These are phyloP conservation scores for Lepidostoma basale DNA, from an alignment of 1,140 invertebrate species.

Conservation along the genomic window DNA sequence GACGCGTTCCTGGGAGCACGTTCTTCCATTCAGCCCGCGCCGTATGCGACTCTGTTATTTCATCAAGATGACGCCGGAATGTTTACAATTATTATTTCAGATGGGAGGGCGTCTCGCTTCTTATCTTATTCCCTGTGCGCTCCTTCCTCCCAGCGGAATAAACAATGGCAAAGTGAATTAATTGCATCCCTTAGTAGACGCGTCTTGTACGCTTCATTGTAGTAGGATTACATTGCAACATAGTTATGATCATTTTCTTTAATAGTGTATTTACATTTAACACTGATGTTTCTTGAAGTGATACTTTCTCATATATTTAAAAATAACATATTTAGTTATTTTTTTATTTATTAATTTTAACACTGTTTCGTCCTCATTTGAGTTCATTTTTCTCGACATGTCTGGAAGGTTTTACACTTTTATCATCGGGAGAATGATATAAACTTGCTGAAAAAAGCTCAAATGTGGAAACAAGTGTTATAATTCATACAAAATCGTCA, in stretches of 20 bases:
- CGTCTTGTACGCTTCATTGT: neutral
- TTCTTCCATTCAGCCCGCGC: too few species aligned
- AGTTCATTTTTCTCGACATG: too few species aligned
- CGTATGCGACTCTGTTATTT: slow-evolving; percentile 35
- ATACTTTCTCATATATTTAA: neutral
- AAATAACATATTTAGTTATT: neutral
- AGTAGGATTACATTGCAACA: neutral
- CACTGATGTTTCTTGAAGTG: neutral
- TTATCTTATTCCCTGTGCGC: slow-evolving; percentile 34
- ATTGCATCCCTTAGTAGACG: slow-evolving; percentile 34
- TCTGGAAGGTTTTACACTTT: too few species aligned
- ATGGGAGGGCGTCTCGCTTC: slow-evolving; percentile 30
- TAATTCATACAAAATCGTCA: too few species aligned
- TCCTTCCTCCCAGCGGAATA: slow-evolving; percentile 37
- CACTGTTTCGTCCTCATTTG: too few species aligned
- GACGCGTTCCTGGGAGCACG: neutral
- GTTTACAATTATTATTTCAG: slow-evolving; percentile 44
- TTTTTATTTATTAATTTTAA: neutral
- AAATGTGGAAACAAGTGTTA: too few species aligned
- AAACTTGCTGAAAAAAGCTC: too few species aligned
- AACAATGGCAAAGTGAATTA: slow-evolving; percentile 45
- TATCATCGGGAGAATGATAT: too few species aligned
- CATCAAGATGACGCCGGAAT: slow-evolving; percentile 39
- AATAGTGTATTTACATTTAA: neutral
- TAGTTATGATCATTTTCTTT: neutral